Evolutionary conservation across 2,113 vertebrate species (phyloP).

Genomic region (Leucoraja erinaceus): DNA sequence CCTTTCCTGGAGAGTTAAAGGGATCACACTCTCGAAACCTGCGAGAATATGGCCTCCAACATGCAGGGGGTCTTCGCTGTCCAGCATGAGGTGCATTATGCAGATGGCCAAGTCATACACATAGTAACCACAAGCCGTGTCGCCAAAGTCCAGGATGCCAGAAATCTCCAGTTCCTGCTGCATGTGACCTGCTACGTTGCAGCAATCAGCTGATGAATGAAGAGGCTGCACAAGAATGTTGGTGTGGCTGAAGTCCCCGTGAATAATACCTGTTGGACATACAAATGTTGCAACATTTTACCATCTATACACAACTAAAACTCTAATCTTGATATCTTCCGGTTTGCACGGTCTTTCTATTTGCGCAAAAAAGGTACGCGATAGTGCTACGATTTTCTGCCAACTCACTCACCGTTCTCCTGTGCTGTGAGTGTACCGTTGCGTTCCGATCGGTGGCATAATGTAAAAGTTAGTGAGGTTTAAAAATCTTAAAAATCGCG

Average conservation of each 20-base stretch:
- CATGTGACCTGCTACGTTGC: neutral
- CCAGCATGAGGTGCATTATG: slow-evolving; percentile 85
- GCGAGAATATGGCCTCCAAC: slow-evolving; percentile 75
- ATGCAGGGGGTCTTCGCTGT: slow-evolving; percentile 61
- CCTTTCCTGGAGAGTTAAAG: slow-evolving; percentile 62
- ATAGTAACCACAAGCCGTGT: slow-evolving; percentile 77
- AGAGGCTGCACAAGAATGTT: slow-evolving; percentile 68
- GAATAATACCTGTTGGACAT: slow-evolving; percentile 71
- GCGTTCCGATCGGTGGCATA: too few relatives aligned
- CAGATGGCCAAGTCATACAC: slow-evolving; percentile 75
- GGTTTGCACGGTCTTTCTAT: too few relatives aligned
- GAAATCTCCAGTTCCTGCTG: slow-evolving; percentile 58
- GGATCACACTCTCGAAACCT: slow-evolving; percentile 77
- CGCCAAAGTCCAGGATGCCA: slow-evolving; percentile 80
- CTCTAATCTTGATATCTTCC: too few relatives aligned
- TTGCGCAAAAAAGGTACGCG: too few relatives aligned
- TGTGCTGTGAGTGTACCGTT: too few relatives aligned
- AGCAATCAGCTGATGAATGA: slow-evolving; percentile 42
- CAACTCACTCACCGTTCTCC: too few relatives aligned
- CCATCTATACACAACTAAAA: too few relatives aligned
- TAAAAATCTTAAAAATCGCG: too few relatives aligned
- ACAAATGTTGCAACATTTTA: slow-evolving; percentile 16
- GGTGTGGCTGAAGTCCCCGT: slow-evolving; percentile 85
- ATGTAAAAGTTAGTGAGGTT: too few relatives aligned
- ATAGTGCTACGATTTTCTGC: too few relatives aligned